Evolutionary conservation across 2,888 invertebrate species (phyloP).

Genomic region (Aphidoletes aphidimyza): DNA sequence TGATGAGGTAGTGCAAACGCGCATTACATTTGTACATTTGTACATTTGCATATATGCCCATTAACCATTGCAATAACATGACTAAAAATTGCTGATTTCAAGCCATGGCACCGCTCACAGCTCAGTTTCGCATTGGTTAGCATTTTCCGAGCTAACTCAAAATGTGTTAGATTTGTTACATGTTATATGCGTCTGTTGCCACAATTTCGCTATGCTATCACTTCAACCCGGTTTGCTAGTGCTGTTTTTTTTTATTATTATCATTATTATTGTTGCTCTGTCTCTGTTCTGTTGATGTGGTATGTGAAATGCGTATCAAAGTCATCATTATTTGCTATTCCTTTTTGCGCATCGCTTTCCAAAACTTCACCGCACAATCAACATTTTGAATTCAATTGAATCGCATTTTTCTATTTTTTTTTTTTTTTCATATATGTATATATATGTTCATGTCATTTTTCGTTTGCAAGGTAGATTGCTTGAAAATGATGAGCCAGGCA

Average conservation of each 20-base stretch:
- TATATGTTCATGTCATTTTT: no score
- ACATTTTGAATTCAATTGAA: constrained; percentile 23
- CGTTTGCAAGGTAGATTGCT: constrained; percentile 16
- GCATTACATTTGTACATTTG: constrained; percentile 42
- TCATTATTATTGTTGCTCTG: no score
- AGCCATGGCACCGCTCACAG: no score
- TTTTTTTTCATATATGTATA: no score
- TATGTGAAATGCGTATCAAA: constrained; percentile 44
- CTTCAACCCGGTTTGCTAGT: no score
- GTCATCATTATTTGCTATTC: constrained; percentile 29
- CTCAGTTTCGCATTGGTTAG: constrained; percentile 28
- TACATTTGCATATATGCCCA: no score
- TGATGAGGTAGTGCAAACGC: constrained; percentile 31
- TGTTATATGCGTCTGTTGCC: background rate
- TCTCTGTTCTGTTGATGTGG: no score
- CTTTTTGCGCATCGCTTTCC: constrained; percentile 4
- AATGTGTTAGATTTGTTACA: background rate
- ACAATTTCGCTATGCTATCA: constrained; percentile 33
- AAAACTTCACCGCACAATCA: no score
- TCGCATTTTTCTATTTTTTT: background rate
- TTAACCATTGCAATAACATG: background rate
- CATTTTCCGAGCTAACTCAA: background rate
- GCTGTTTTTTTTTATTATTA: no score
- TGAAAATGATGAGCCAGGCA: background rate
- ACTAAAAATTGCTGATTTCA: background rate